Evolutionary conservation across 2,888 invertebrate species (phyloP), one percentile per base, ranked within the genome.

Genomic region (Leptinotarsa juncta): DNA sequence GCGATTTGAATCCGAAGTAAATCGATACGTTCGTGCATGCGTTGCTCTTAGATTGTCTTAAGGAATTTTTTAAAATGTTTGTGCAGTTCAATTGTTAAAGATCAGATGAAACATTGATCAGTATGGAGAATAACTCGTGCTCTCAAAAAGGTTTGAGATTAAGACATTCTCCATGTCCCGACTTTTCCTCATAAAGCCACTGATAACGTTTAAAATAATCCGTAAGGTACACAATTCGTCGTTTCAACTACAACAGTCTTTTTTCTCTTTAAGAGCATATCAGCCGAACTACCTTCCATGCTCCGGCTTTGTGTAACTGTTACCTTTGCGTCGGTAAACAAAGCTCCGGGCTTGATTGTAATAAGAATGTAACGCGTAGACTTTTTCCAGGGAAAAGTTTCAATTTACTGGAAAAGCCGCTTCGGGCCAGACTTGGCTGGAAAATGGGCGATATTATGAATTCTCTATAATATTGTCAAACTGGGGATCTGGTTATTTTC

Each of bases 291-390:
- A 32, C 62, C 62, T 62, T 32, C 2, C 7, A 60, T 60, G 26
- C 15, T 7, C 16, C 23, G 14, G 60, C 60, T 60, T 60, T 62
- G 62, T 62, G 32, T 62, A 16, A 62, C 62, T 62, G 62, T 42
- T 62, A 42, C 62, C 42, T 32, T n/a, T n/a, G 62, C 62, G n/a
- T 32, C 42, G 62, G 62, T 62, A 62, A 62, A 62, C 62, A 62
- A n/a, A 18, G 62, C 62, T 32, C 3, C 32, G 42, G 32, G 62
- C 62, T n/a, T 3, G 32, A 3, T 42, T 62, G 32, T 62, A 16
- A 62, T 62, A 62, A 62, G 62, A 62, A 62, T 62, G 32, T 32
- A 42, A 62, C 57, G 14, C 57, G 57, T 23, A 23, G 15, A 26
- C 26, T 62, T 62, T 32, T 62, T 62, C 18, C 5, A 32, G 7